phyloP scores from a whole-genome alignment of 2,797 vertebrate genomes.

The Muscicapa comitata region DNA sequence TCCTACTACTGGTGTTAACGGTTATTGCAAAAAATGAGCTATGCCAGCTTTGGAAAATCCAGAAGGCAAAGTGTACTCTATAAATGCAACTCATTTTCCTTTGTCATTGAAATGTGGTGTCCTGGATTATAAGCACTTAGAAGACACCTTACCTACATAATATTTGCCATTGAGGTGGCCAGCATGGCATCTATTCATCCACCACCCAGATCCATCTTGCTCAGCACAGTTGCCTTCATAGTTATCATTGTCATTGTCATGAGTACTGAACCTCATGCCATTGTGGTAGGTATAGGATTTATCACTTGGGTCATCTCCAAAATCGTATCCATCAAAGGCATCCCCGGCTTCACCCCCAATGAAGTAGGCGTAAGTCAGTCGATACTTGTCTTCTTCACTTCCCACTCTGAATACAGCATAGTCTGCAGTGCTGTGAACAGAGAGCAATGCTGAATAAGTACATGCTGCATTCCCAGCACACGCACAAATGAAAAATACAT shows the following conservation, averaged over 20 bases:
- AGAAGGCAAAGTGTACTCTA: not conserved
- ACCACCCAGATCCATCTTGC: slow-evolving; percentile 95
- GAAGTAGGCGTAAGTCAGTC: slow-evolving; percentile 86
- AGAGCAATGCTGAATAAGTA: not conserved
- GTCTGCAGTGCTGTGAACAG: slow-evolving; percentile 83
- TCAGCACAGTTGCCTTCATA: slow-evolving; percentile 86
- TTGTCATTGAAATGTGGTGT: not conserved
- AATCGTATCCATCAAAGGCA: slow-evolving; percentile 88
- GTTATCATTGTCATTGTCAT: slow-evolving; percentile 91
- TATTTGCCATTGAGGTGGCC: slow-evolving; percentile 94
- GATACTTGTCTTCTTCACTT: slow-evolving; percentile 85
- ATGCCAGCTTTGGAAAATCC: not conserved
- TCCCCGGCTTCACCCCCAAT: slow-evolving; percentile 87
- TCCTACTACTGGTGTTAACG: not conserved
- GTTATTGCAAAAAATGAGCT: not conserved
- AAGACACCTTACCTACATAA: slow-evolving; percentile 80
- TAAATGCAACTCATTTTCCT: not conserved
- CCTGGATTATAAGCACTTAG: not conserved
- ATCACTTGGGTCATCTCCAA: slow-evolving; percentile 87
- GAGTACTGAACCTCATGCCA: slow-evolving; percentile 91
- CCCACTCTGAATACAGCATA: slow-evolving; percentile 86
- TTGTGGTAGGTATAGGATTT: slow-evolving; percentile 89
- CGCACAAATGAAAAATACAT: not conserved
- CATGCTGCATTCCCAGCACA: not conserved
- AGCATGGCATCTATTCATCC: slow-evolving; percentile 98